Percentiles rank a stretch among this genome's conserved stretches.
Evolutionary conservation across 2,888 invertebrate genomes (phyloP).

Genomic region (Cryptosula pallasiana): DNA sequence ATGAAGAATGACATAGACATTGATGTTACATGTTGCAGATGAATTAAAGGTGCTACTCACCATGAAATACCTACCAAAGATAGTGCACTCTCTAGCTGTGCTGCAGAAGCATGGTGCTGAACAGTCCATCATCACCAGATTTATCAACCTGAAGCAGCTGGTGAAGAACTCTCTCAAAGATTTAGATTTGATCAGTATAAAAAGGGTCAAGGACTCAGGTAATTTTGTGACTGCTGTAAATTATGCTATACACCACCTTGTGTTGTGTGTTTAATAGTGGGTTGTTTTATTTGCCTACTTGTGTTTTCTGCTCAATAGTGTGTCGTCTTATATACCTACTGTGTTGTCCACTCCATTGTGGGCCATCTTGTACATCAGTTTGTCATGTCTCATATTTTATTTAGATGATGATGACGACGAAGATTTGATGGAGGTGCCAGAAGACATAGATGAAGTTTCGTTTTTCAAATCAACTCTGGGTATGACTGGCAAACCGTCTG

Average conservation of each 20-base stretch:
- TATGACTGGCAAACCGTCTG: not conserved
- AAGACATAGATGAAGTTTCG: constrained; percentile 27
- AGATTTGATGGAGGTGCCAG: constrained; percentile 28
- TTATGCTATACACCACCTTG: too few relatives aligned
- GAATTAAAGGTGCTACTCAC: constrained; percentile 24
- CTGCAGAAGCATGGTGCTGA: constrained; percentile 34
- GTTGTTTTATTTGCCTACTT: too few relatives aligned
- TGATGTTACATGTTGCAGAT: not conserved
- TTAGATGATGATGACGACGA: constrained; percentile 28
- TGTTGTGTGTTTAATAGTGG: too few relatives aligned
- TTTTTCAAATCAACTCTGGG: constrained; percentile 15
- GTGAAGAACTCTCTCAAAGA: not conserved
- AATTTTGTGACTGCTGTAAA: too few relatives aligned
- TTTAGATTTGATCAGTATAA: not conserved
- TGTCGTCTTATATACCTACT: too few relatives aligned
- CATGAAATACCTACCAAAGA: constrained; percentile 41
- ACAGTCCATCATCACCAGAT: not conserved
- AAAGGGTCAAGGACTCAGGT: not conserved
- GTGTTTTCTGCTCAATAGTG: too few relatives aligned
- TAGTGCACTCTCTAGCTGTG: constrained; percentile 37
- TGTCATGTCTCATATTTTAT: too few relatives aligned
- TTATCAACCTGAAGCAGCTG: not conserved
- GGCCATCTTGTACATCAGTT: too few relatives aligned
- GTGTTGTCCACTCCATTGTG: too few relatives aligned
- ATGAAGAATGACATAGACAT: not conserved